phyloP scores from a whole-genome alignment of 2,888 invertebrate genomes.

The Schrankia costaestrigalis region DNA sequence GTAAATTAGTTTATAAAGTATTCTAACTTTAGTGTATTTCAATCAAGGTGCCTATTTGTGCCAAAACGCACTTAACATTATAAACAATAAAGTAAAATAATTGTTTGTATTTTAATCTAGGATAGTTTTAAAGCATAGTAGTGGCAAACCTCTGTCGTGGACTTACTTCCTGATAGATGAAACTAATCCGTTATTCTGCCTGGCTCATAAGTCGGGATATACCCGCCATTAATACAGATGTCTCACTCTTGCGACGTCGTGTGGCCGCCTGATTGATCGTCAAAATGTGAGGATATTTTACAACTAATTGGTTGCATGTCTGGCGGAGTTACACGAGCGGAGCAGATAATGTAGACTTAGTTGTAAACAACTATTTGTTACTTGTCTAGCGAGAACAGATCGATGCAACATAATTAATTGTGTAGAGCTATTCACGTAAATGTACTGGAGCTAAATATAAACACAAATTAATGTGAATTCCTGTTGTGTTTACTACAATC shows the following conservation, averaged over 20 bases:
- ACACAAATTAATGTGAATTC: background rate
- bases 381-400: constrained; percentile 8
- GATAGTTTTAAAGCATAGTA: constrained; percentile 22
- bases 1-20: no score
- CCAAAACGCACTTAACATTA: no score
- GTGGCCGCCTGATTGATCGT: constrained; percentile 24
- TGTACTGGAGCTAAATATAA: background rate
- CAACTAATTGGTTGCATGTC: constrained; percentile 22
- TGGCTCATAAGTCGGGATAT: constrained; percentile 37
- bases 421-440: background rate
- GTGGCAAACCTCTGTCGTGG: constrained; percentile 36
- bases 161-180: constrained; percentile 42
- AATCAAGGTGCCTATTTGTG: no score
- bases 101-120: no score
- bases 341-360: constrained; percentile 6
- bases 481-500: background rate
- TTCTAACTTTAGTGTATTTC: no score
- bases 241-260: constrained; percentile 15
- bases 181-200: constrained; percentile 42
- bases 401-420: constrained; percentile 8
- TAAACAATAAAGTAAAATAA: no score
- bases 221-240: constrained; percentile 39
- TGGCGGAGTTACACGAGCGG: constrained; percentile 9
- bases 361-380: constrained; percentile 13
- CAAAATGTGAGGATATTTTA: constrained; percentile 20